phyloP scores from a whole-genome alignment of 2,888 invertebrate genomes.

The Sceliomorpha sp. region DNA sequence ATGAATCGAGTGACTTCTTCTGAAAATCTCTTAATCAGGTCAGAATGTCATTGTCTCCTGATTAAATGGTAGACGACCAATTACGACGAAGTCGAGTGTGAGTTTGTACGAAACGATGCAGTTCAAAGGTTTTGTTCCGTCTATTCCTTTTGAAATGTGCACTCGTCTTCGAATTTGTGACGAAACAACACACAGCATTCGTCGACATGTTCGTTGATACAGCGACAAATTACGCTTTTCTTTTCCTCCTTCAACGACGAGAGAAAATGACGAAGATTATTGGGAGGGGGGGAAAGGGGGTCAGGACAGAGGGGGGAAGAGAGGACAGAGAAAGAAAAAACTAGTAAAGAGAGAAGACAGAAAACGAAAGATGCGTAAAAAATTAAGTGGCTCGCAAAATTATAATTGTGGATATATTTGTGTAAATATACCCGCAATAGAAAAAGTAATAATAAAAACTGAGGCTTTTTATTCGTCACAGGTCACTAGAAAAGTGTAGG shows the following conservation, averaged over 20 bases:
- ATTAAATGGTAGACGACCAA: constrained; percentile 72
- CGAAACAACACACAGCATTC: constrained; percentile 23
- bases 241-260: constrained; percentile 15
- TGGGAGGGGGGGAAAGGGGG: too few relatives aligned
- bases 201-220: constrained; percentile 29
- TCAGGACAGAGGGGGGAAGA: constrained; percentile 14
- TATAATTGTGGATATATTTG: constrained; percentile 5
- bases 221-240: constrained; percentile 28
- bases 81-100: constrained; percentile 71
- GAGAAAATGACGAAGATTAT: constrained; percentile 17
- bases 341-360: constrained; percentile 4
- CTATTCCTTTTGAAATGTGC: constrained; percentile 58
- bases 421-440: constrained; percentile 22
- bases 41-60: constrained; percentile 72
- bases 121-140: constrained; percentile 57
- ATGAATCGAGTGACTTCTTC: constrained; percentile 59
- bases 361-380: constrained; percentile 21
- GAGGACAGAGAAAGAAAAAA: constrained; percentile 1
- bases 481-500: constrained; percentile 33
- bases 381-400: constrained; percentile 8
- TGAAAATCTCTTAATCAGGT: constrained; percentile 72
- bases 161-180: constrained; percentile 62
- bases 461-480: constrained; percentile 22
- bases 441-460: too few relatives aligned
- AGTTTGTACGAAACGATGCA: constrained; percentile 71